A percentile compares a stretch with the other conserved stretches of the same genome.
Conservation (phyloP, 2,797 vertebrate genomes). For the Aselliscus stoliczkanus region DNA sequence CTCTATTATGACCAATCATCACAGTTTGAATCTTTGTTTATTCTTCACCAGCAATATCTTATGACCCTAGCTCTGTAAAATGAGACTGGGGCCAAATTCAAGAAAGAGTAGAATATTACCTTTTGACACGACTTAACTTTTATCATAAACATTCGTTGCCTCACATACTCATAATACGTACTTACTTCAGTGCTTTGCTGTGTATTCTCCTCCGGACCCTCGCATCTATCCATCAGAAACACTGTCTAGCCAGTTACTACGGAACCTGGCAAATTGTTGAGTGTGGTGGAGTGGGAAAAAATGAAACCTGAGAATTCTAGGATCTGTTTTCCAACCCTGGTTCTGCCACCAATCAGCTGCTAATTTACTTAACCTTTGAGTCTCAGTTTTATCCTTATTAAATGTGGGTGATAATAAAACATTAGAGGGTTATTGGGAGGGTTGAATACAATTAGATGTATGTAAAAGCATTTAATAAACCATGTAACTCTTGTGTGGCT, state of each 20-base stretch:
- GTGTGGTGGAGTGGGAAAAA: not conserved
- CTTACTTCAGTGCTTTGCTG: not conserved
- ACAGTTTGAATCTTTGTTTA: not conserved
- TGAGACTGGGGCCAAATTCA: not conserved
- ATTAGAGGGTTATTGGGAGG: not conserved
- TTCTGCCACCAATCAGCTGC: not conserved
- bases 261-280: not conserved
- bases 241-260: not conserved
- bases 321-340: not conserved
- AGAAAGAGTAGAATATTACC: not conserved
- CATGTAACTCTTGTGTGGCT: not conserved
- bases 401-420: not conserved
- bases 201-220: not conserved
- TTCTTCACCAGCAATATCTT: slow-evolving; percentile 17
- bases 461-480: not conserved
- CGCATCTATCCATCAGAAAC: not conserved
- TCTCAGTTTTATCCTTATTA: not conserved
- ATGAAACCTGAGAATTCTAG: not conserved
- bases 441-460: not conserved
- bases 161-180: not conserved
- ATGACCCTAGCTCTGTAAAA: not conserved
- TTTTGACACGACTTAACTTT: not conserved
- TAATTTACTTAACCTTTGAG: not conserved
- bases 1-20: not conserved
- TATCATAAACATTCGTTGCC: not conserved